Percentiles rank a stretch among this genome's conserved stretches.
Evolutionary conservation across 2,888 invertebrate species (phyloP).

Genomic region (Latrodectus hesperus): DNA sequence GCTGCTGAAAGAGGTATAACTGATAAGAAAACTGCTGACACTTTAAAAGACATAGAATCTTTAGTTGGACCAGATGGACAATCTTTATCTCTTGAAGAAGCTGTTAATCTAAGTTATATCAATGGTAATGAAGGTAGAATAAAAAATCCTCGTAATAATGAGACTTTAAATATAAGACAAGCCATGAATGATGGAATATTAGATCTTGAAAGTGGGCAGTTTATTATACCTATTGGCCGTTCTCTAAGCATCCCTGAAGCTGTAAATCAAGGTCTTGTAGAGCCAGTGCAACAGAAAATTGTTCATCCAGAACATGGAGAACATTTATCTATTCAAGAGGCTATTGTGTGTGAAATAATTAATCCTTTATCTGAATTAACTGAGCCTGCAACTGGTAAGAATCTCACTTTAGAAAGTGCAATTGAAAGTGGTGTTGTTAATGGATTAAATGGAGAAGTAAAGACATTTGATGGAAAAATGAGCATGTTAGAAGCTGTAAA

Average conservation of each 20-base stretch:
- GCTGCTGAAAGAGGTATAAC: conserved; percentile 87
- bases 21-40: conserved; percentile 83
- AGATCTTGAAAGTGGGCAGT: conserved; percentile 83
- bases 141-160: conserved; percentile 87
- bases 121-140: conserved; percentile 86
- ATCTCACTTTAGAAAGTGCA: conserved; percentile 83
- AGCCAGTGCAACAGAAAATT: conserved; percentile 83
- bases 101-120: conserved; percentile 82
- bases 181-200: conserved; percentile 88
- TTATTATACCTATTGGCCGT: conserved; percentile 86
- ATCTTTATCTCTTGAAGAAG: conserved; percentile 83
- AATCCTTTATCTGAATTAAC: conserved; percentile 85
- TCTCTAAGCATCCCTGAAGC: conserved; percentile 89
- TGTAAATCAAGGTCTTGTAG: conserved; percentile 88
- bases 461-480: conserved; percentile 71
- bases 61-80: conserved; percentile 76
- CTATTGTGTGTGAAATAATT: conserved; percentile 81
- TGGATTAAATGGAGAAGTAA: conserved; percentile 72
- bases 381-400: conserved; percentile 80
- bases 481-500: conserved; percentile 70
- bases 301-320: conserved; percentile 91
- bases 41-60: conserved; percentile 79
- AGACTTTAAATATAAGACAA: conserved; percentile 85
- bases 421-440: conserved; percentile 76
- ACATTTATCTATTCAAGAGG: conserved; percentile 85